Evolutionary conservation across 2,888 invertebrate species (phyloP).

Genomic region (Brachylomia viminalis): DNA sequence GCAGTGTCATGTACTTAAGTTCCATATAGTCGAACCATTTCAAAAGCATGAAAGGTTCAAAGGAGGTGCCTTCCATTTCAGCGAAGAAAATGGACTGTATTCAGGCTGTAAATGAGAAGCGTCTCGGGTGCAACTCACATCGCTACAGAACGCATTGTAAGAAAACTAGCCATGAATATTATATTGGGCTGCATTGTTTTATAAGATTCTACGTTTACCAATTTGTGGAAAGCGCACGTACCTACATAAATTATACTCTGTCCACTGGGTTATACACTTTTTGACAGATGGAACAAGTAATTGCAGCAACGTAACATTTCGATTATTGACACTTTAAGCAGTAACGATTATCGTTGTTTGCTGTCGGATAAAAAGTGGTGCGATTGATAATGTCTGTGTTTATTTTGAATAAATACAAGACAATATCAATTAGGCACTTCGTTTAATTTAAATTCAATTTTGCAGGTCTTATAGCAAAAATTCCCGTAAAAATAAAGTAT

Average conservation of each 20-base stretch:
- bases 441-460: too few relatives aligned
- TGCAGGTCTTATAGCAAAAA: too few relatives aligned
- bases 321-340: too few relatives aligned
- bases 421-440: too few relatives aligned
- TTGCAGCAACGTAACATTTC: too few relatives aligned
- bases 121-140: conserved; percentile 59
- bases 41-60: conserved; percentile 82
- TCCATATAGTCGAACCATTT: conserved; percentile 62
- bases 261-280: too few relatives aligned
- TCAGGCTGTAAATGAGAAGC: conserved; percentile 86
- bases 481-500: too few relatives aligned
- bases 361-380: too few relatives aligned
- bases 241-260: not conserved
- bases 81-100: conserved; percentile 83
- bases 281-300: too few relatives aligned
- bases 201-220: not conserved
- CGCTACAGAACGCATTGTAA: conserved; percentile 39
- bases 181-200: conserved; percentile 24
- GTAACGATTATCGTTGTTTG: too few relatives aligned
- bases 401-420: too few relatives aligned
- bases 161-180: conserved; percentile 48
- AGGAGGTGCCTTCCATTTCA: conserved; percentile 80
- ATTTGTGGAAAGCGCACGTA: not conserved
- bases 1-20: conserved; percentile 48
- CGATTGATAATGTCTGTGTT: too few relatives aligned